Base-by-base conservation (phyloP, 2,888 invertebrate genomes). In the Synergus itoensis region DNA sequence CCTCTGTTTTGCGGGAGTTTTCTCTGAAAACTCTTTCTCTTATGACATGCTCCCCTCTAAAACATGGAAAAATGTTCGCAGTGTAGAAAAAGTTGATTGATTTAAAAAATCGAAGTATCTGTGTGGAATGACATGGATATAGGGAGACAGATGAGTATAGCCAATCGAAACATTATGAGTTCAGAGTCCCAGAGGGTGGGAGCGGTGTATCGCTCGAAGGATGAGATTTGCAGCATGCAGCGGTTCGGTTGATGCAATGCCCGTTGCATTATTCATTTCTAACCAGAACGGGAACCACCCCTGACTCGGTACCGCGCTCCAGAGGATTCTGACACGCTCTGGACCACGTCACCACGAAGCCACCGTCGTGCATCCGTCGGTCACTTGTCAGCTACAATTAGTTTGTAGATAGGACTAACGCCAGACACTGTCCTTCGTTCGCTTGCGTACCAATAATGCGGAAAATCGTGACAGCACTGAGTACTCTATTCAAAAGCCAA, bases 221-320 rank as follows among this genome's bases (percentile, higher is more conserved):
- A 88, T 86, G 89, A 88, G 90, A 90, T 90, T 90, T 88, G 88
- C 87, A 86, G 84, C 83, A 85, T 84, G 85, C 84, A 83, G 86
- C 85, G 88, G 87, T 87, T 88, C 86, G 86, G 87, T 86, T 89
- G 88, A 90, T 86, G 88, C 86, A 90, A 88, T 88, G 88, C 87
- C 88, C 87, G 89, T 88, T 90, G 90, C 90, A 90, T 90, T 90
- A 90, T 90, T 90, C 90, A 90, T 90, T 88, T 87, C 86, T 85
- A 84, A 81, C 81, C 85, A 84, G 89, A 87, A 89, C 86, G 84
- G 87, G 87, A 87, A 88, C 86, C 87, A 82, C 77, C 83, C 82
- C 84, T 84, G 85, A 85, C 86, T 85, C 81, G 82, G 79, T 81
- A 81, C 85, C 81, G 80, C 79, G 81, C 81, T 79, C 84, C 84